Base-by-base conservation (phyloP, 2,888 invertebrate genomes). In the Luffia ferchaultella region DNA sequence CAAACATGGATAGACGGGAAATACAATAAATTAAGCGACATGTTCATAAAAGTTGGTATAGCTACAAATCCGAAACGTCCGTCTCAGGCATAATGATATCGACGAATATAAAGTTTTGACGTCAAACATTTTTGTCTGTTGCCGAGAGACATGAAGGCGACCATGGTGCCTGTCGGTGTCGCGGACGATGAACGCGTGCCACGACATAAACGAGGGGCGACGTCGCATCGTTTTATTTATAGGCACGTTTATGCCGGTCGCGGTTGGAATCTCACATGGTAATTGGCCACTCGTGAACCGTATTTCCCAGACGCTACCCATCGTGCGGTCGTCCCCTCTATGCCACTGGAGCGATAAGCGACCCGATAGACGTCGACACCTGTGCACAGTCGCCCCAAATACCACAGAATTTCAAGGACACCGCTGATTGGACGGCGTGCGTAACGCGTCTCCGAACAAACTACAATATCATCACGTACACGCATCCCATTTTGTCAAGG, bases 231-330 rank as follows among this genome's bases (percentile, higher is more conserved):
- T 60, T 68, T 65, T 80, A 82, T 82, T 82, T 78, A 73, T 82
- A 82, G 80, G 73, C 70, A 30, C 30, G 5, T 7, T 7, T 17
- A 9, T 47, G 45, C 48, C 70, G 75, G 75, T 79, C 74, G 68
- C 75, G 67, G n/a, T n/a, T 70, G 67, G 73, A 73, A 75, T 75
- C 70, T 68, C 71, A 67, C 74, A 68, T 73, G 73, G 76, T 77
- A 80, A 79, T 78, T 78, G 74, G 76, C 73, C 74, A 73, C 77
- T 77, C 72, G 75, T 67, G 69, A 68, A 70, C 73, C 73, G 75
- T 79, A 77, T 80, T 79, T 76, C 41, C 43, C 73, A 67, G 57
- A 63, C 53, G 42, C 53, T 61, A 58, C 54, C 48, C 18, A 44
- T 49, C 42, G 5, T 52, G 16, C 52, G 57, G 20, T 49, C 46